phyloP scores from a whole-genome alignment of 2,797 vertebrate species.

The Artibeus lituratus region DNA sequence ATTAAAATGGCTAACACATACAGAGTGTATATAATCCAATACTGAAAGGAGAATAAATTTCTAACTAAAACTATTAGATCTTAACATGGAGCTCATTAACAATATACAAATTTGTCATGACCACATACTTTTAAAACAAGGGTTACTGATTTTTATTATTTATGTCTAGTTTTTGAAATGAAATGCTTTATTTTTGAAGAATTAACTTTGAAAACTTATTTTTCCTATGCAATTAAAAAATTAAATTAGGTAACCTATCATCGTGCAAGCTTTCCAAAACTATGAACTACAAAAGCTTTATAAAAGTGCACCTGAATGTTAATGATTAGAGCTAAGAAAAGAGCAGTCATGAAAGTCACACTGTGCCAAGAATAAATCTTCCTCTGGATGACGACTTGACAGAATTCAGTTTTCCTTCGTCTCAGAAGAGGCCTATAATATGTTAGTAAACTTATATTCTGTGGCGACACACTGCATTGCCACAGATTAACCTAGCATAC shows the following conservation, averaged over 20 bases:
- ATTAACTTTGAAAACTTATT: slow-evolving; percentile 31
- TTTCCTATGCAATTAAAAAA: slow-evolving; percentile 43
- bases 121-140: slow-evolving; percentile 53
- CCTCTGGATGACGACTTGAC: slow-evolving; percentile 54
- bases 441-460: slow-evolving; percentile 73
- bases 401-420: slow-evolving; percentile 65
- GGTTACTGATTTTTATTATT: slow-evolving; percentile 61
- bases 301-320: slow-evolving; percentile 20
- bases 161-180: slow-evolving; percentile 75
- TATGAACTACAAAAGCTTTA: slow-evolving; percentile 23
- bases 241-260: slow-evolving; percentile 48
- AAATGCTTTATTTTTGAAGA: slow-evolving; percentile 55
- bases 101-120: slow-evolving; percentile 62
- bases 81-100: slow-evolving; percentile 56
- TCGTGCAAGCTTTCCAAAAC: slow-evolving; percentile 41
- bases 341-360: slow-evolving; percentile 6
- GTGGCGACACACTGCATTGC: slow-evolving; percentile 61
- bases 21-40: slow-evolving; percentile 58
- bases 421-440: slow-evolving; percentile 72
- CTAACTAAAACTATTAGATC: slow-evolving; percentile 52
- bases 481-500: slow-evolving; percentile 58
- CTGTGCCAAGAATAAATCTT: slow-evolving; percentile 65
- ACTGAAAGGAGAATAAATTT: slow-evolving; percentile 66
- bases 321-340: slow-evolving; percentile 46
- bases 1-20: slow-evolving; percentile 60